Conservation (phyloP, 2,797 vertebrate species). For the Kryptolebias ocellatus region DNA sequence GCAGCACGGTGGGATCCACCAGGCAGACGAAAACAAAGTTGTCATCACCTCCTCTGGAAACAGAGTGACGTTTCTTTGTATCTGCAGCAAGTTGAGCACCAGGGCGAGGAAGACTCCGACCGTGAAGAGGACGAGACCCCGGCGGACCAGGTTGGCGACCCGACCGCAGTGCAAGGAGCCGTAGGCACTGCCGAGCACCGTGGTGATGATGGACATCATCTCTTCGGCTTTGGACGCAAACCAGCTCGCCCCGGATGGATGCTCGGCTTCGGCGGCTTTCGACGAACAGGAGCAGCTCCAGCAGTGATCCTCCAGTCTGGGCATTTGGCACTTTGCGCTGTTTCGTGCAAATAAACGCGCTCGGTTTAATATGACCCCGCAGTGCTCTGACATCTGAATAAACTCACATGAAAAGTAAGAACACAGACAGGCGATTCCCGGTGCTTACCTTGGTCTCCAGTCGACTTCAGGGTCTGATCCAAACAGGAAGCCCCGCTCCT, state of each 20-base stretch:
- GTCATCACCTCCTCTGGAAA: constrained; percentile 95
- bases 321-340: constrained; percentile 82
- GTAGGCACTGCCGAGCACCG: constrained; percentile 77
- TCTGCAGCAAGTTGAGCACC: constrained; percentile 96
- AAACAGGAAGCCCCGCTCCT: constrained; percentile 31
- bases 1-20: constrained; percentile 98
- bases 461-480: constrained; percentile 51
- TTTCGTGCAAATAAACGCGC: not conserved
- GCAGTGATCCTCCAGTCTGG: constrained; percentile 87
- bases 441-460: constrained; percentile 70
- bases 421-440: not conserved
- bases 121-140: constrained; percentile 92
- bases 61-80: constrained; percentile 92
- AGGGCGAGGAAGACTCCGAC: constrained; percentile 93
- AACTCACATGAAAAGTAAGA: not conserved
- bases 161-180: constrained; percentile 80
- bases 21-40: constrained; percentile 93
- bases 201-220: constrained; percentile 85
- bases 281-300: constrained; percentile 89
- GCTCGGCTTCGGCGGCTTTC: constrained; percentile 69
- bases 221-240: constrained; percentile 82
- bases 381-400: not conserved
- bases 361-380: too few relatives aligned
- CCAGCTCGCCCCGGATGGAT: constrained; percentile 72
- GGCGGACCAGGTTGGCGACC: constrained; percentile 87